A percentile compares a stretch with the other conserved stretches of the same genome.
Evolutionary conservation across 2,113 vertebrate species (phyloP).

Genomic region (Genyomyrus donnyi): DNA sequence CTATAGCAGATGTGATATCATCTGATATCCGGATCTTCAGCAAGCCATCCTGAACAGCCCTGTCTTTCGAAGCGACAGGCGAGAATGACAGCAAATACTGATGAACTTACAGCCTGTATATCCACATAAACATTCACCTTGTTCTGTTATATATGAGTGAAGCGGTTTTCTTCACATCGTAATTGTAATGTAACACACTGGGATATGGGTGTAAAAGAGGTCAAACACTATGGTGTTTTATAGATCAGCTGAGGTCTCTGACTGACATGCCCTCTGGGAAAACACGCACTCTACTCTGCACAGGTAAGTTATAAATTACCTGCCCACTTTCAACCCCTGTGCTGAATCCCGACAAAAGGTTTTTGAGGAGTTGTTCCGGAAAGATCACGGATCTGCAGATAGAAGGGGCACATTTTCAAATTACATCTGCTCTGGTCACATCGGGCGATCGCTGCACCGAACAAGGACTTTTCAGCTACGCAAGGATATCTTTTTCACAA

Average conservation of each 20-base stretch:
- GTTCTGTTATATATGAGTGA: neutral
- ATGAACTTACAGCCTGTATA: neutral
- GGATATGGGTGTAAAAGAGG: neutral
- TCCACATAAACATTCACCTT: neutral
- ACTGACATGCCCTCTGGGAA: neutral
- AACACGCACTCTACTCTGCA: neutral
- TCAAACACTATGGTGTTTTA: neutral
- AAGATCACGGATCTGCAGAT: neutral
- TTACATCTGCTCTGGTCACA: neutral
- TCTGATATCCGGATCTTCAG: neutral
- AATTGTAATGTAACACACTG: neutral
- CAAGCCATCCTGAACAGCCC: neutral
- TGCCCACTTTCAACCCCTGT: neutral
- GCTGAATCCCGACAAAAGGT: neutral
- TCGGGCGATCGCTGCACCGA: neutral
- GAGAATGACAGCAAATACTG: neutral
- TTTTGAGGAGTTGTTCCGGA: neutral
- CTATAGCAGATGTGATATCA: neutral
- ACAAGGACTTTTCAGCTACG: neutral
- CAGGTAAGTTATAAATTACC: neutral
- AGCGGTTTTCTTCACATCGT: neutral
- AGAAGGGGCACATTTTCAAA: neutral
- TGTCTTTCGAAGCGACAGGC: neutral
- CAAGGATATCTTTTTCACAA: neutral
- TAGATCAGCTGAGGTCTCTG: neutral